Evolutionary conservation across 2,888 invertebrate genomes (phyloP).

Genomic region (Phania funesta): DNA sequence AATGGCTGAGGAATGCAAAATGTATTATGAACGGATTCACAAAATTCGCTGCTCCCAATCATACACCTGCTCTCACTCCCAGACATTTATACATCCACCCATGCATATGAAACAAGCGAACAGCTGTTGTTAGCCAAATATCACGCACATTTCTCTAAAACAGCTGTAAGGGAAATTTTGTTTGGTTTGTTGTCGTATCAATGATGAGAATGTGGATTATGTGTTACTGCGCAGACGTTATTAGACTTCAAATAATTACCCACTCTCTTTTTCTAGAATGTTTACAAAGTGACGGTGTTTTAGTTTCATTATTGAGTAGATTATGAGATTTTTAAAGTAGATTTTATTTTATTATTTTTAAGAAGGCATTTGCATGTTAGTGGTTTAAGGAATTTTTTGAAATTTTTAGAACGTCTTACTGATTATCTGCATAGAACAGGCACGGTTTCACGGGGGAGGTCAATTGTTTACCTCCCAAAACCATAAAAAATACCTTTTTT

Average conservation of each 20-base stretch:
- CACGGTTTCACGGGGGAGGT: too few relatives aligned
- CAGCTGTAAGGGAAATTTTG: constrained; percentile 1
- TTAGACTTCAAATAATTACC: neutral
- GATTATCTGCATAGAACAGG: too few relatives aligned
- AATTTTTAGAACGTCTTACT: too few relatives aligned
- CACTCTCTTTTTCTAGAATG: neutral
- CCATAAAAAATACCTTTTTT: too few relatives aligned
- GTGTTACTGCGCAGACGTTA: constrained; percentile 1
- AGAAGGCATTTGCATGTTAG: too few relatives aligned
- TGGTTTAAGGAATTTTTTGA: too few relatives aligned
- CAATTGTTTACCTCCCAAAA: too few relatives aligned
- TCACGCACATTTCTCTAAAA: neutral
- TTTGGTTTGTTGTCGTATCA: neutral
- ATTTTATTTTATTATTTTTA: too few relatives aligned
- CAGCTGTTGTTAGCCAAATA: constrained; percentile 47
- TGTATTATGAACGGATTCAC: constrained; percentile 22
- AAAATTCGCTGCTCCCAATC: neutral
- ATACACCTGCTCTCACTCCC: neutral
- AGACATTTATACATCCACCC: neutral
- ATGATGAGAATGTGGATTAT: constrained; percentile 9
- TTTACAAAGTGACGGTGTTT: neutral
- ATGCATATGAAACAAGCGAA: neutral
- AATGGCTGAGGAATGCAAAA: constrained; percentile 14
- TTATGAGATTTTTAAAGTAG: too few relatives aligned
- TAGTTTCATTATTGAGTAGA: neutral